Conservation (phyloP, 2,113 vertebrate species). For the Zosterops pallidus region DNA sequence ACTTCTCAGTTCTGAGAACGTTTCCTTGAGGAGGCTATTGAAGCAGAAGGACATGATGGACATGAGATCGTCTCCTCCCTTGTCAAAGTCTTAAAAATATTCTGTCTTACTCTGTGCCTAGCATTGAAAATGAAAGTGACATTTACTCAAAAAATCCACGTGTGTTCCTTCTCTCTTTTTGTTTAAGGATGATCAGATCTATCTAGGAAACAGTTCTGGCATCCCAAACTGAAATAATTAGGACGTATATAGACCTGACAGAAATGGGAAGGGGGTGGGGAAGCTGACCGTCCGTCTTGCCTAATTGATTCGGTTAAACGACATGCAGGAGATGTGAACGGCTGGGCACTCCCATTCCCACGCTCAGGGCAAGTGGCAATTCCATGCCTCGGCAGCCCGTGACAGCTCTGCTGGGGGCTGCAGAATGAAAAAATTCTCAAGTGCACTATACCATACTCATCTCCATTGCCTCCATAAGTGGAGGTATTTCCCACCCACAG, state of each 20-base stretch:
- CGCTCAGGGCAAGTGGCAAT: constrained; percentile 94
- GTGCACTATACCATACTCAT: constrained; percentile 91
- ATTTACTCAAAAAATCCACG: constrained; percentile 78
- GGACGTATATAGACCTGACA: constrained; percentile 89
- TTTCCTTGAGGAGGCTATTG: constrained; percentile 79
- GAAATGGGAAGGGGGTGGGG: constrained; percentile 79
- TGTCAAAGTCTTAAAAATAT: constrained; percentile 73
- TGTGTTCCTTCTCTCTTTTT: constrained; percentile 79
- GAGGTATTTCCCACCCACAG: constrained; percentile 85
- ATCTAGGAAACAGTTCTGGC: constrained; percentile 90
- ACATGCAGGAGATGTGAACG: constrained; percentile 96
- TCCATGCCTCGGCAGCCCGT: constrained; percentile 85
- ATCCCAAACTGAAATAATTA: constrained; percentile 94
- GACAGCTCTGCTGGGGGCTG: constrained; percentile 85
- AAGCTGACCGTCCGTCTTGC: constrained; percentile 79
- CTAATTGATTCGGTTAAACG: constrained; percentile 98
- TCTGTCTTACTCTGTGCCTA: constrained; percentile 70
- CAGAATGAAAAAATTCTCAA: constrained; percentile 80
- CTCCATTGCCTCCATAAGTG: constrained; percentile 92
- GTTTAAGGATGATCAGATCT: constrained; percentile 84
- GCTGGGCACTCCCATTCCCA: constrained; percentile 96
- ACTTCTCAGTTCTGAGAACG: constrained; percentile 71
- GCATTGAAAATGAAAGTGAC: constrained; percentile 80
- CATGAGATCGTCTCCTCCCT: constrained; percentile 72
- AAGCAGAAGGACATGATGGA: constrained; percentile 80